Evolutionary conservation across 2,113 vertebrate genomes (phyloP).

Genomic region (Taurulus bubalis): DNA sequence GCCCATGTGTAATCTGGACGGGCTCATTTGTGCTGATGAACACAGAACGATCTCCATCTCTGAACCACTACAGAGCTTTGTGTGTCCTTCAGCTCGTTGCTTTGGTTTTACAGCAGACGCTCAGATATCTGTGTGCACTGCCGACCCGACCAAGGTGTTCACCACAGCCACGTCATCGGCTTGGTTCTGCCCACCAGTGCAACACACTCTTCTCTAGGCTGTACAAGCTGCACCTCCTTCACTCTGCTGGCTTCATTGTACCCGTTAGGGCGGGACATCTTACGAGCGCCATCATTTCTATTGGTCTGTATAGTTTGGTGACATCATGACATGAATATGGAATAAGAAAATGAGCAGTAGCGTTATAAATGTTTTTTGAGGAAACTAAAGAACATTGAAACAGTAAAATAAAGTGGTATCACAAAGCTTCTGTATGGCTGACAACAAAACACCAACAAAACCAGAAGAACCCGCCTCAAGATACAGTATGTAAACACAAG

Average conservation of each 20-base stretch:
- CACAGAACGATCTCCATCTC: not conserved
- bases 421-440: not conserved
- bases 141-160: no score
- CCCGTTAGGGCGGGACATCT: not conserved
- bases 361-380: not conserved
- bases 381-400: not conserved
- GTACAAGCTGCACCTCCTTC: not conserved
- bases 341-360: not conserved
- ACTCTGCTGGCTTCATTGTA: not conserved
- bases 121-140: not conserved
- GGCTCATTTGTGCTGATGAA: not conserved
- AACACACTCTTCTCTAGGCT: not conserved
- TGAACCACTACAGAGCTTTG: not conserved
- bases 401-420: slow-evolving; percentile 7
- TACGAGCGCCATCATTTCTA: not conserved
- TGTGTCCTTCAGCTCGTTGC: not conserved
- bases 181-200: not conserved
- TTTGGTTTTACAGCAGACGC: not conserved
- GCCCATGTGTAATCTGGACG: not conserved
- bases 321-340: not conserved
- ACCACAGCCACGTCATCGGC: not conserved
- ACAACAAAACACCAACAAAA: slow-evolving; percentile 1
- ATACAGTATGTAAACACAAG: not conserved
- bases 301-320: not conserved
- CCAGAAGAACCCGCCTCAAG: not conserved